Conservation (phyloP, 2,113 vertebrate genomes). For the Centropus unirufus region DNA sequence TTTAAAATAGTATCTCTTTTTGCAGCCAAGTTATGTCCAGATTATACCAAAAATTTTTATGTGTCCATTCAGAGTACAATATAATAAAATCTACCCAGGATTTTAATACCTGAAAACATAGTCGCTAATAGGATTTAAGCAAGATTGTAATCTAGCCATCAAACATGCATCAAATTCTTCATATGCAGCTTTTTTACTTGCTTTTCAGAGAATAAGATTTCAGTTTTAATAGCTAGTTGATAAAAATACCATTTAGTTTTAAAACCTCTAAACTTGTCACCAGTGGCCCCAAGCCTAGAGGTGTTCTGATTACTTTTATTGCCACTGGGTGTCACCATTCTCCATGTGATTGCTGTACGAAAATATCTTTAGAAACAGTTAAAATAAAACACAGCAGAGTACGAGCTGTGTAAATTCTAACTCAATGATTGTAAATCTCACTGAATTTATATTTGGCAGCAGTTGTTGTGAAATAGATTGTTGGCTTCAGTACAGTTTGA, state of each 20-base stretch:
- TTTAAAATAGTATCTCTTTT: not conserved
- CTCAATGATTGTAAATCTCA: not conserved
- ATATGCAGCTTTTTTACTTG: not conserved
- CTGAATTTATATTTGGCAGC: not conserved
- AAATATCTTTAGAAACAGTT: not conserved
- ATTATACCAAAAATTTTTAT: not conserved
- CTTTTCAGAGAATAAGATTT: not conserved
- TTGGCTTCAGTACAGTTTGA: not conserved
- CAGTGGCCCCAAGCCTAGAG: not conserved
- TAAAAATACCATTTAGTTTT: not conserved
- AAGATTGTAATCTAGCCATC: not conserved
- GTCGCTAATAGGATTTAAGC: not conserved
- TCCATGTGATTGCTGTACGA: not conserved
- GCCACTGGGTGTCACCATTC: constrained; percentile 66
- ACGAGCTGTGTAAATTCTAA: not conserved
- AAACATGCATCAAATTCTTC: not conserved
- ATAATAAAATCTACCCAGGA: not conserved
- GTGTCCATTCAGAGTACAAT: not conserved
- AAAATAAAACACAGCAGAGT: not conserved
- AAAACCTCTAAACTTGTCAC: not conserved
- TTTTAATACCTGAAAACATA: not conserved
- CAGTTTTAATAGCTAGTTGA: not conserved
- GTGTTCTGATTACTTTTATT: not conserved
- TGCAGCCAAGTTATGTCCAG: not conserved
- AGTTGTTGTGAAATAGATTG: not conserved